Conservation (phyloP, 2,888 invertebrate genomes). For the Drosophila quinaria region DNA sequence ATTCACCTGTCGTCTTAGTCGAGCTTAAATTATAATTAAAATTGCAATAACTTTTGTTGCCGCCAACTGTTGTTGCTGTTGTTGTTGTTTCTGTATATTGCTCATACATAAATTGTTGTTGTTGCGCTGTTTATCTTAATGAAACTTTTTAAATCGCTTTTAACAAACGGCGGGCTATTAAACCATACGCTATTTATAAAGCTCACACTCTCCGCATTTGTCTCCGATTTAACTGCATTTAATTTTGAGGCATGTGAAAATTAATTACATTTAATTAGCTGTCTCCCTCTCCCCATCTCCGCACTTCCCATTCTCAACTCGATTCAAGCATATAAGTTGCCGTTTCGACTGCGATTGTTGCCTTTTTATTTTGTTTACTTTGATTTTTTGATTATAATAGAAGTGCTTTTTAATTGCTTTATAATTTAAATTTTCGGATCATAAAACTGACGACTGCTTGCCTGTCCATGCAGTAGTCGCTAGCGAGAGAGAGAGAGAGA, state of each 20-base stretch:
- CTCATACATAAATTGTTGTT: slow-evolving; percentile 33
- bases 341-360: slow-evolving; percentile 49
- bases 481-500: not conserved
- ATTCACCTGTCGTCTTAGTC: slow-evolving; percentile 78
- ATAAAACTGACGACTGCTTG: slow-evolving; percentile 32
- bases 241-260: slow-evolving; percentile 76
- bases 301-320: slow-evolving; percentile 2
- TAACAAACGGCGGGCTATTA: slow-evolving; percentile 69
- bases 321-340: slow-evolving; percentile 53
- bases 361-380: slow-evolving; percentile 15
- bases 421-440: slow-evolving; percentile 77
- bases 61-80: slow-evolving; percentile 11
- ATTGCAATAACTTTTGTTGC: slow-evolving; percentile 73
- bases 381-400: slow-evolving; percentile 32
- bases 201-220: slow-evolving; percentile 71
- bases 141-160: slow-evolving; percentile 79
- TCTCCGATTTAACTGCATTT: slow-evolving; percentile 77
- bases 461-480: slow-evolving; percentile 61
- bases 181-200: slow-evolving; percentile 69
- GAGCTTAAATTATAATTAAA: slow-evolving; percentile 68
- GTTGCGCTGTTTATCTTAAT: slow-evolving; percentile 71
- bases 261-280: slow-evolving; percentile 82
- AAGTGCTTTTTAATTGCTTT: slow-evolving; percentile 68
- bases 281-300: not conserved
- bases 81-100: slow-evolving; percentile 35